Evolutionary conservation across 1,140 invertebrate genomes (phyloP).

Genomic region (Fragariocoptes setiger): DNA sequence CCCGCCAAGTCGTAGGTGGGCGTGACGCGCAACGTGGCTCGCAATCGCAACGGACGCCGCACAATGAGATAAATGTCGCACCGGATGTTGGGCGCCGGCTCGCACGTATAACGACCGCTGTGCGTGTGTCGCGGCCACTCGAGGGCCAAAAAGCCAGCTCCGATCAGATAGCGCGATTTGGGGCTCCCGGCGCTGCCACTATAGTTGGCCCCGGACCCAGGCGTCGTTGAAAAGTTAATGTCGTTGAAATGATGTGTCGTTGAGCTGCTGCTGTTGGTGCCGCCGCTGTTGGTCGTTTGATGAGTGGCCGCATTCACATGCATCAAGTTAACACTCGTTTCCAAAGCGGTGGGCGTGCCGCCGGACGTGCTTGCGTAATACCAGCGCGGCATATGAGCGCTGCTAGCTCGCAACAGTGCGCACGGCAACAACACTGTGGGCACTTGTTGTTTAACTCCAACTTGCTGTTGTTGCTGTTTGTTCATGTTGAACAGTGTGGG

Average conservation of each 20-base stretch:
- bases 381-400: background rate
- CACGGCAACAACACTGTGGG: background rate
- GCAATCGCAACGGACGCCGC: background rate
- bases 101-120: background rate
- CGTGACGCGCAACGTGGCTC: background rate
- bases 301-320: background rate
- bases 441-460: background rate
- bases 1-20: background rate
- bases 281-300: background rate
- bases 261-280: background rate
- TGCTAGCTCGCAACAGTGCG: background rate
- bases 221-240: background rate
- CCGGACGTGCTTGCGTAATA: background rate
- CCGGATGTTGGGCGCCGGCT: background rate
- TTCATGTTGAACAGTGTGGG: background rate
- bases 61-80: background rate
- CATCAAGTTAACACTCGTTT: background rate
- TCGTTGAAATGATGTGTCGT: background rate
- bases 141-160: background rate
- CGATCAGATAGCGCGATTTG: background rate
- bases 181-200: background rate
- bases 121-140: background rate
- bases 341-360: background rate
- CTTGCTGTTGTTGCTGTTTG: background rate
- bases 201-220: background rate